Evolutionary conservation across 2,113 vertebrate species (phyloP), one percentile per base, ranked within the genome.

Genomic region (Melanostigma gelatinosum): DNA sequence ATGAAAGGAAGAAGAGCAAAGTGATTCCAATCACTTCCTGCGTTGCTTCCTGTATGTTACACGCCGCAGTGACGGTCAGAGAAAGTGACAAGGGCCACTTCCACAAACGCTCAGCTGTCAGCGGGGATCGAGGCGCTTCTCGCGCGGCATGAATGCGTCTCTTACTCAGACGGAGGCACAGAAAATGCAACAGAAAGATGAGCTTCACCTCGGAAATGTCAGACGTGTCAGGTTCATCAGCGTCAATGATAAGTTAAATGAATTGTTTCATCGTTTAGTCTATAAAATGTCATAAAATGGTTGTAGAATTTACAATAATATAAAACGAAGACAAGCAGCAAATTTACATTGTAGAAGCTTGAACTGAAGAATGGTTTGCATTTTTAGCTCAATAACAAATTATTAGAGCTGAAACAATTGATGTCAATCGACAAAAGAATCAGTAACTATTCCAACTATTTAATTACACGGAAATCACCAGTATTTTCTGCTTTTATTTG

Each of bases 31-130:
- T 34, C n/a, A 4, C 40, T 3, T 52, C 54, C 55, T 77, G 46
- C 34, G 8, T 24, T 18, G 4, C 24, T 4, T 42, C 54, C 55
- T 72, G 46, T 34, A 3, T 10, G 46, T 24, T 34, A 13, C 34
- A n/a, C 32, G 27, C 82, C 12, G 57, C 64, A 71, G 62, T 75
- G 85, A 87, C 0, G 42, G 48, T 79, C 18, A 75, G 24, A 79
- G 44, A 22, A 84, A 74, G 83, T 82, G 85, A 81, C 74, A 76
- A 38, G 75, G 73, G 69, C 18, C 55, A 69, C 65, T 29, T 69
- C 77, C 29, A 18, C 50, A 22, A 63, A 81, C 54, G 9, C 66
- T 72, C 40, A 61, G 75, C 64, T 60, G 79, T 65, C 78, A 80
- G 78, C 4, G 58, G 54, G 63, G 65, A 86, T 79, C 36, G 20